Conservation (phyloP, 2,888 invertebrate species). For the Orchesella flavescens region DNA sequence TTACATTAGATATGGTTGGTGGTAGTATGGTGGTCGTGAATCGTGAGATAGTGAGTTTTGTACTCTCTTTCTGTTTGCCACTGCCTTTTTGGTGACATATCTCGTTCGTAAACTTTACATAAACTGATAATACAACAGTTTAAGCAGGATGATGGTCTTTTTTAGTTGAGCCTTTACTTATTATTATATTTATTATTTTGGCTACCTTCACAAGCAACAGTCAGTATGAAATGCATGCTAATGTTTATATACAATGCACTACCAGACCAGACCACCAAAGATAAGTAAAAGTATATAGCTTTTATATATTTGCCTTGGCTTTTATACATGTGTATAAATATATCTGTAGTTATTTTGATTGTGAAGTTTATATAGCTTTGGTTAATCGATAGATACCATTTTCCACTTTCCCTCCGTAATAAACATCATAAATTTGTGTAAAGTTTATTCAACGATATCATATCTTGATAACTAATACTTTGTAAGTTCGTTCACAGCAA, state of each 20-base stretch:
- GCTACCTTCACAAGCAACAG: slow-evolving; percentile 35
- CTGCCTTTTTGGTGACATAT: slow-evolving; percentile 58
- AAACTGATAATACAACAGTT: slow-evolving; percentile 60
- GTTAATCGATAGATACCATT: slow-evolving; percentile 56
- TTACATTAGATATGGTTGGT: slow-evolving; percentile 30
- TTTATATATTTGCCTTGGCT: neutral
- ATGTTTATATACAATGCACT: too few relatives aligned
- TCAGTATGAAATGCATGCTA: neutral
- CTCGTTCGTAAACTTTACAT: slow-evolving; percentile 57
- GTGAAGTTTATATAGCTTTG: slow-evolving; percentile 50
- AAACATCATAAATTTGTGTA: slow-evolving; percentile 62
- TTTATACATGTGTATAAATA: too few relatives aligned
- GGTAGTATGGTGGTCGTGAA: slow-evolving; percentile 49
- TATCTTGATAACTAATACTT: slow-evolving; percentile 62
- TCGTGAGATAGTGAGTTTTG: slow-evolving; percentile 52
- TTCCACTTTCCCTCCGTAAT: slow-evolving; percentile 57
- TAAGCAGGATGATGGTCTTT: slow-evolving; percentile 48
- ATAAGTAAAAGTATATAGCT: too few relatives aligned
- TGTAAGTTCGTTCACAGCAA: slow-evolving; percentile 46
- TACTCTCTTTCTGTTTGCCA: slow-evolving; percentile 10
- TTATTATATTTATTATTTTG: slow-evolving; percentile 40
- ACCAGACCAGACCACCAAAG: too few relatives aligned
- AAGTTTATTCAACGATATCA: slow-evolving; percentile 57
- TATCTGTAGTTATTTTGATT: neutral
- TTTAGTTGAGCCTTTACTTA: slow-evolving; percentile 26